A percentile compares a stretch with the other conserved stretches of the same genome.
Conservation (phyloP, 64 coral and sea anemone genomes). For the Actinia tenebrosa region DNA sequence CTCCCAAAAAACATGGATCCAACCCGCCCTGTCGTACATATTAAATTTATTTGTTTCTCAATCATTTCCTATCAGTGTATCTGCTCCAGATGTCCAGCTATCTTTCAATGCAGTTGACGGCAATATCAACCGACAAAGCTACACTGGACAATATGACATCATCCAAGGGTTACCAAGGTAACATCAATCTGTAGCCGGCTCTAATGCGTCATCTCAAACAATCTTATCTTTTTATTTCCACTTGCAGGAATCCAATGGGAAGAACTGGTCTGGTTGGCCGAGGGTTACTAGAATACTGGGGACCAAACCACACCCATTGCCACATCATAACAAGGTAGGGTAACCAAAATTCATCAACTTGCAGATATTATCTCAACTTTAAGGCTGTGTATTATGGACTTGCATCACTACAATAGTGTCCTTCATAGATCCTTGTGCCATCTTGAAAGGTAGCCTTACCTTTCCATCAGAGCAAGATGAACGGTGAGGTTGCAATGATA, state of each 20-base stretch:
- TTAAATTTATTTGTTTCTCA: neutral
- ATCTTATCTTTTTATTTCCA: neutral
- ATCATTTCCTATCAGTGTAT: neutral
- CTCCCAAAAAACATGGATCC: too few species aligned
- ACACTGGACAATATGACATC: constrained; percentile 34
- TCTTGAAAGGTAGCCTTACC: too few species aligned
- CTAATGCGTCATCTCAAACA: neutral
- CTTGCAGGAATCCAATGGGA: constrained; percentile 39
- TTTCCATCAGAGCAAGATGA: too few species aligned
- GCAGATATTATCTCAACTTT: too few species aligned
- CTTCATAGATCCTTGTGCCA: too few species aligned
- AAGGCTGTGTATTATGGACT: too few species aligned
- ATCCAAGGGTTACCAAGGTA: constrained; percentile 48
- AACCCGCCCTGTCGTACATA: too few species aligned
- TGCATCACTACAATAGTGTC: too few species aligned
- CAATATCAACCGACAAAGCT: constrained; percentile 40
- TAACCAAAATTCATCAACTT: too few species aligned
- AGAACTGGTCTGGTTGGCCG: constrained; percentile 48
- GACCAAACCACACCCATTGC: constrained; percentile 30
- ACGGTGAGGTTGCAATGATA: too few species aligned
- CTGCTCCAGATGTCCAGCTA: neutral
- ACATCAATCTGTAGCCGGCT: neutral
- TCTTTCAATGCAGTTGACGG: constrained; percentile 27
- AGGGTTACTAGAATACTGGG: constrained; percentile 38
- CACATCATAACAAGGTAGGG: constrained; percentile 32